Evolutionary conservation across 30 jellyfish, hydroid and myxozoan species (phyloP).

Genomic region (Cassiopea xamachana): DNA sequence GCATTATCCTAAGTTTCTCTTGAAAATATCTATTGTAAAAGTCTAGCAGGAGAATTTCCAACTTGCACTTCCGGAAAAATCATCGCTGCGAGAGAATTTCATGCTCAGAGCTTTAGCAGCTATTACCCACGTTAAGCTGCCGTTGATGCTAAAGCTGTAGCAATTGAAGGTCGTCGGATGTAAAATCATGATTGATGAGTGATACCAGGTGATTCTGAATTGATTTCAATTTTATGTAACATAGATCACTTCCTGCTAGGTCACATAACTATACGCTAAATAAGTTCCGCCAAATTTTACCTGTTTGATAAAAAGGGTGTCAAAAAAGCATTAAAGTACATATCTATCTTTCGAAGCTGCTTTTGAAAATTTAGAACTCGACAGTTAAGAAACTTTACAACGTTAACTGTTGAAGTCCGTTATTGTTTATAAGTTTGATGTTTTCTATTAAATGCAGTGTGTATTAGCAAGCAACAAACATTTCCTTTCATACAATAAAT

Average conservation of each 20-base stretch:
- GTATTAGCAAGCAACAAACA: conserved; percentile 19
- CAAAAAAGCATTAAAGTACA: background rate
- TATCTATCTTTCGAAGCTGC: background rate
- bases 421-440: conserved; percentile 19
- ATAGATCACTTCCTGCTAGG: conserved; percentile 21
- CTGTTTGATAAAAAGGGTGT: background rate
- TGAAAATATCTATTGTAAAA: too few species aligned
- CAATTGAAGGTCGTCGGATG: background rate
- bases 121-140: too few species aligned
- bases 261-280: conserved; percentile 36
- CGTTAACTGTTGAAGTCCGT: background rate
- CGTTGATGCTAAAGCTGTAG: too few species aligned
- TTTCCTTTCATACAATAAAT: background rate
- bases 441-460: conserved; percentile 6
- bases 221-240: background rate
- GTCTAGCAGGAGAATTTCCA: too few species aligned
- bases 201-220: background rate
- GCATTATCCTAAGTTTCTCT: too few species aligned
- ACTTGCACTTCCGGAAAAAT: too few species aligned
- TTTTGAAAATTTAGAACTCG: background rate
- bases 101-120: too few species aligned
- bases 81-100: too few species aligned
- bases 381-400: background rate
- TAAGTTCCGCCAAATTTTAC: conserved; percentile 2
- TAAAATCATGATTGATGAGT: background rate